Conservation (phyloP, 2,797 vertebrate species). For the Syngnathus acus region DNA sequence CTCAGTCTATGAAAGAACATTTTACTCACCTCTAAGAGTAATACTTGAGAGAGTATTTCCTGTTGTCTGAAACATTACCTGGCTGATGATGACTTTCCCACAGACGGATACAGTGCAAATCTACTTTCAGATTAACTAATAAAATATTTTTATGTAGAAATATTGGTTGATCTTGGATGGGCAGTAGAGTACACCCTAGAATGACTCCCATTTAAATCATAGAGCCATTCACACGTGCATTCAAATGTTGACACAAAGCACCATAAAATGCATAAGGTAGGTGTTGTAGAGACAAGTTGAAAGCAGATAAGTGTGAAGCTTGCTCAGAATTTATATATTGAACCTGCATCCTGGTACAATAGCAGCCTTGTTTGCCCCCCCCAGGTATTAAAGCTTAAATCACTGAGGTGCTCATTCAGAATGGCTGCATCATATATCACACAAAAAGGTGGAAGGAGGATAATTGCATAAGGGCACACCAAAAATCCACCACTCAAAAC, state of each 20-base stretch:
- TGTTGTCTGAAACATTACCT: background rate
- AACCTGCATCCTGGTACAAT: conserved; percentile 3
- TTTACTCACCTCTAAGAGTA: conserved; percentile 6
- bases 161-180: too few species aligned
- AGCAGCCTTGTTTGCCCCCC: conserved; percentile 7
- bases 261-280: background rate
- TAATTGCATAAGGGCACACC: conserved; percentile 3
- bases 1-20: conserved; percentile 16
- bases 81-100: background rate
- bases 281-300: background rate
- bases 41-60: background rate
- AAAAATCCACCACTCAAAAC: background rate
- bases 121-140: background rate
- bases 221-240: background rate
- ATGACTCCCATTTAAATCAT: background rate
- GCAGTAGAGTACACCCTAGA: background rate
- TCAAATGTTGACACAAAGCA: background rate
- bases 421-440: conserved; percentile 2
- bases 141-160: background rate
- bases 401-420: conserved; percentile 4
- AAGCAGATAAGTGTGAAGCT: background rate
- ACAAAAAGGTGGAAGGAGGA: background rate
- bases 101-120: background rate
- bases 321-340: background rate
- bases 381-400: conserved; percentile 12